phyloP scores from a whole-genome alignment of 2,888 invertebrate genomes.

The Lobophora halterata region DNA sequence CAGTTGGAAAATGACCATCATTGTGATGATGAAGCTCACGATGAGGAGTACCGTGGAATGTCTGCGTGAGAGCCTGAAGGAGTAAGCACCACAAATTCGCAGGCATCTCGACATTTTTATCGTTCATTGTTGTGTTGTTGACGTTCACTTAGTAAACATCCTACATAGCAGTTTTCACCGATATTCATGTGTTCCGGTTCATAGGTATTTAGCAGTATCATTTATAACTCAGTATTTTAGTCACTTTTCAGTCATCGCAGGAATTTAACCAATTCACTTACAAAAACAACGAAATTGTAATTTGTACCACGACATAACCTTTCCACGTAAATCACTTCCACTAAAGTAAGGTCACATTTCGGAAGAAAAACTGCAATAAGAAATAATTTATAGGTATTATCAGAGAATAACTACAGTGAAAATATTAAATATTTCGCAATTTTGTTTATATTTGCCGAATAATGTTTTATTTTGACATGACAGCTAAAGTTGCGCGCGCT shows the following conservation, averaged over 20 bases:
- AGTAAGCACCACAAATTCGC: conserved; percentile 67
- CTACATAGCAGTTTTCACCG: too few relatives aligned
- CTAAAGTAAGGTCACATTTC: neutral
- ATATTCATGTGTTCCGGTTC: too few relatives aligned
- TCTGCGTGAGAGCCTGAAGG: conserved; percentile 61
- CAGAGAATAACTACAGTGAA: conserved; percentile 2
- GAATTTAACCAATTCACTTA: too few relatives aligned
- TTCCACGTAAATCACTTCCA: conserved; percentile 2
- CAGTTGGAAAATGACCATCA: conserved; percentile 61
- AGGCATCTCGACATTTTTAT: conserved; percentile 68
- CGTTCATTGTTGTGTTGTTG: conserved; percentile 50
- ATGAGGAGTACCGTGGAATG: conserved; percentile 64
- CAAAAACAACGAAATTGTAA: neutral
- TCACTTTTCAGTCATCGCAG: too few relatives aligned
- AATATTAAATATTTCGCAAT: conserved; percentile 15
- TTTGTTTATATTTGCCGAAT: conserved; percentile 32
- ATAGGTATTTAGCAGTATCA: too few relatives aligned
- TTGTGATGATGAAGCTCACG: conserved; percentile 50
- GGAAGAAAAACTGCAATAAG: neutral
- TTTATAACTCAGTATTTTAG: too few relatives aligned
- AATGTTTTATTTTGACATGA: conserved; percentile 52
- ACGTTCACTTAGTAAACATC: conserved; percentile 26
- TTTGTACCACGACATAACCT: conserved; percentile 2
- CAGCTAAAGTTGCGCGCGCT: conserved; percentile 59
- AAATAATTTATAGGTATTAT: neutral